These are phyloP conservation scores for Chunga burmeisteri DNA, from an alignment of 2,113 vertebrate species.

Conservation along the genomic window DNA sequence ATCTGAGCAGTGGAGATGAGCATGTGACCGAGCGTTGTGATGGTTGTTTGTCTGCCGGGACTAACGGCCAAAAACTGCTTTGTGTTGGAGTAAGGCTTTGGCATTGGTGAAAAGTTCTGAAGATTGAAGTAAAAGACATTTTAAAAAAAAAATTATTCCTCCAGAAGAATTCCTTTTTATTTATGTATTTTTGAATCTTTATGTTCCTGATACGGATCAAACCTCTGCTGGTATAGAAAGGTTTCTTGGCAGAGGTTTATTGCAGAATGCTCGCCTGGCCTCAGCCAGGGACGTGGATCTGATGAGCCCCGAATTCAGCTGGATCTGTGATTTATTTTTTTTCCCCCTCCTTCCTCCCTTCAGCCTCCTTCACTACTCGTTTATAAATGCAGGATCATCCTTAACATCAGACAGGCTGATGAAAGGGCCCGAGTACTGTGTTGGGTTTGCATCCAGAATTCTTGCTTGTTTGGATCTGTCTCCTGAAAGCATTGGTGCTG, in stretches of 20 bases:
- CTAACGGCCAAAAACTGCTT: background rate
- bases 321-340: background rate
- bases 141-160: background rate
- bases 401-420: background rate
- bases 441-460: background rate
- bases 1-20: background rate
- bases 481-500: background rate
- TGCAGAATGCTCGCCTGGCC: background rate
- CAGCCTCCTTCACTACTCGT: background rate
- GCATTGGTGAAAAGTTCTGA: background rate
- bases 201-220: background rate
- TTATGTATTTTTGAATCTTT: background rate
- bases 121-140: background rate
- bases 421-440: accelerated
- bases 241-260: background rate
- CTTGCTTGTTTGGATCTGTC: background rate
- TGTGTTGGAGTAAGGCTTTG: background rate
- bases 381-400: background rate
- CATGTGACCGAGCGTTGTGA: background rate
- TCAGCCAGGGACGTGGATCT: background rate
- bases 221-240: background rate
- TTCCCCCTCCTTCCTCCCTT: background rate
- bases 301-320: background rate
- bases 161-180: background rate
- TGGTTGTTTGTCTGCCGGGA: background rate